Evolutionary conservation across 2,113 vertebrate species (phyloP).

Genomic region (Carassius auratus): DNA sequence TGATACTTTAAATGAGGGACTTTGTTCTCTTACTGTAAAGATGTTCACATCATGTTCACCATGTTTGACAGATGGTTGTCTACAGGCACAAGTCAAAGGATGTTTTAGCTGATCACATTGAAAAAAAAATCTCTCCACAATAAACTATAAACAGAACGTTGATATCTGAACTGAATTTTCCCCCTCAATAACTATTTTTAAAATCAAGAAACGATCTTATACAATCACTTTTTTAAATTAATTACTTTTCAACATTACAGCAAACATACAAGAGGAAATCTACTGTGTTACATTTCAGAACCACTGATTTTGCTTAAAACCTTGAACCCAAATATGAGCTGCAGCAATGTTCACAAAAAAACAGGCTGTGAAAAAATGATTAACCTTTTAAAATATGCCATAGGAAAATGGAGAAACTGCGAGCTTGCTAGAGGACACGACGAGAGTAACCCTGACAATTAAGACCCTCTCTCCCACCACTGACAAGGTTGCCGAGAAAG

Average conservation of each 20-base stretch:
- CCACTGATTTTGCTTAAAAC: not conserved
- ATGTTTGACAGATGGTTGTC: not conserved
- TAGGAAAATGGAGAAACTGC: not conserved
- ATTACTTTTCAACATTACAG: not conserved
- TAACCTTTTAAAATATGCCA: constrained; percentile 2
- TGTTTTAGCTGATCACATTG: not conserved
- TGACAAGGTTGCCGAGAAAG: constrained; percentile 52
- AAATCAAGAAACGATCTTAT: no score
- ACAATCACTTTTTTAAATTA: no score
- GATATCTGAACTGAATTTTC: no score
- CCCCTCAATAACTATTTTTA: no score
- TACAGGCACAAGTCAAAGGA: no score
- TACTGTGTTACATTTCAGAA: not conserved
- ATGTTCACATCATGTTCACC: not conserved
- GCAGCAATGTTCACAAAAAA: not conserved
- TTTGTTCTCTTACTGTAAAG: not conserved
- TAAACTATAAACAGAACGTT: not conserved
- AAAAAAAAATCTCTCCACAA: not conserved
- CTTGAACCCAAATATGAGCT: not conserved
- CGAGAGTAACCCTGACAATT: constrained; percentile 23
- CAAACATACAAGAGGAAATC: not conserved
- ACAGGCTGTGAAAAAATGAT: not conserved
- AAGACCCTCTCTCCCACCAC: constrained; percentile 43
- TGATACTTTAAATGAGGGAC: not conserved
- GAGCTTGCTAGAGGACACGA: constrained; percentile 20